These are phyloP conservation scores for Meganola albula DNA, from an alignment of 2,888 invertebrate species.

Conservation along the genomic window DNA sequence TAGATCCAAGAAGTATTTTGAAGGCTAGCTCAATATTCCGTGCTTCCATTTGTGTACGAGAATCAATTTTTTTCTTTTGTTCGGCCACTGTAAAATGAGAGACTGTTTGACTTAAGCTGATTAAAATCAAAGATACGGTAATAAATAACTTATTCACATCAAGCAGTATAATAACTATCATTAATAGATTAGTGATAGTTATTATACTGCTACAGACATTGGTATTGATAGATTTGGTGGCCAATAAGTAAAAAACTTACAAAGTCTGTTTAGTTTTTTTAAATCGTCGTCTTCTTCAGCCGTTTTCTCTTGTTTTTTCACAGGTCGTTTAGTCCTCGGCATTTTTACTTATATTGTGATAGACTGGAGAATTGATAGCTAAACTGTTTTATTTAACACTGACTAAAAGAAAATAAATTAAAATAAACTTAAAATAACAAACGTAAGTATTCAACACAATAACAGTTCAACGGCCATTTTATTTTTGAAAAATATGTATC, in stretches of 20 bases:
- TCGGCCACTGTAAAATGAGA: slow-evolving; percentile 54
- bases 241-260: slow-evolving; percentile 26
- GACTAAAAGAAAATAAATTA: not conserved
- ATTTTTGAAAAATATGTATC: no score
- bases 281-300: slow-evolving; percentile 44
- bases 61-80: slow-evolving; percentile 50
- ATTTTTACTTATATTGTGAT: no score
- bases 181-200: no score
- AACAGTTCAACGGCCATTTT: no score
- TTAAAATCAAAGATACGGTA: no score
- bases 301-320: slow-evolving; percentile 46
- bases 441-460: no score
- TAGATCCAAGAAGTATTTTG: slow-evolving; percentile 51
- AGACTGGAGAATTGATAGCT: no score
- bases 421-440: no score
- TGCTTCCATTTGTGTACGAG: slow-evolving; percentile 41
- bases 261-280: slow-evolving; percentile 53
- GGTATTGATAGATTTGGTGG: not conserved
- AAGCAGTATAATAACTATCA: no score
- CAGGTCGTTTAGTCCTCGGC: slow-evolving; percentile 67
- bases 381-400: slow-evolving; percentile 1
- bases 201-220: no score
- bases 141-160: no score
- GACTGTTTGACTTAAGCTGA: no score
- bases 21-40: slow-evolving; percentile 54